Evolutionary conservation across 2,113 vertebrate genomes (phyloP).

Genomic region (Oncorhynchus nerka): DNA sequence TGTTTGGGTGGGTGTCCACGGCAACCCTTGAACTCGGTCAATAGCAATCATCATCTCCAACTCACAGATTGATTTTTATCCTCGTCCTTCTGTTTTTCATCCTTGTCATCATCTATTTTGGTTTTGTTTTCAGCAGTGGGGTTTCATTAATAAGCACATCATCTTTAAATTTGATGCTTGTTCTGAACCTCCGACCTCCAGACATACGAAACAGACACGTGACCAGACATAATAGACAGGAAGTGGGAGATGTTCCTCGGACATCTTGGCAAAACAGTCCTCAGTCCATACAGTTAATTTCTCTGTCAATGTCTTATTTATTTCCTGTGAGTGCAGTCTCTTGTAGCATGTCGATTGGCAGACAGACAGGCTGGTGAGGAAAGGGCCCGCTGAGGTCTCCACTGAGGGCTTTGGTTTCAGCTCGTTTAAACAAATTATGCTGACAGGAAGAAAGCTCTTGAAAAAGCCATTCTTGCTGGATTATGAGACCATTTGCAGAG

Average conservation of each 20-base stretch:
- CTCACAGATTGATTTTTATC: too few relatives aligned
- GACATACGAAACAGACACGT: background rate
- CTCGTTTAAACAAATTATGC: conserved; percentile 3
- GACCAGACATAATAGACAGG: background rate
- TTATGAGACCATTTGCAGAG: conserved; percentile 7
- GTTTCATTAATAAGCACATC: too few relatives aligned
- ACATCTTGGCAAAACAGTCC: conserved; percentile 4
- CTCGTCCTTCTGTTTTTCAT: too few relatives aligned
- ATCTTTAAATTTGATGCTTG: too few relatives aligned
- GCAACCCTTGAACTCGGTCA: too few relatives aligned
- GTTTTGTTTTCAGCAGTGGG: too few relatives aligned
- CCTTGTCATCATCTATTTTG: too few relatives aligned
- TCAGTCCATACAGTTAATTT: background rate
- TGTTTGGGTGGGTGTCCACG: too few relatives aligned
- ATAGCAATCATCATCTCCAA: too few relatives aligned
- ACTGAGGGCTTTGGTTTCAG: background rate
- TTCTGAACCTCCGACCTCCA: background rate
- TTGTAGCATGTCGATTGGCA: conserved; percentile 14
- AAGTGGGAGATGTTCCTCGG: background rate
- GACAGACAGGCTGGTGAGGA: conserved; percentile 22
- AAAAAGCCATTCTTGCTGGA: background rate
- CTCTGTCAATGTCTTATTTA: conserved; percentile 37
- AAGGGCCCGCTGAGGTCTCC: background rate
- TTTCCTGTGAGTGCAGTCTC: conserved; percentile 37
- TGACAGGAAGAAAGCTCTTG: conserved; percentile 7